A percentile compares a stretch with the other conserved stretches of the same genome.
Conservation (phyloP, 2,888 invertebrate genomes). For the Carcina quercana region DNA sequence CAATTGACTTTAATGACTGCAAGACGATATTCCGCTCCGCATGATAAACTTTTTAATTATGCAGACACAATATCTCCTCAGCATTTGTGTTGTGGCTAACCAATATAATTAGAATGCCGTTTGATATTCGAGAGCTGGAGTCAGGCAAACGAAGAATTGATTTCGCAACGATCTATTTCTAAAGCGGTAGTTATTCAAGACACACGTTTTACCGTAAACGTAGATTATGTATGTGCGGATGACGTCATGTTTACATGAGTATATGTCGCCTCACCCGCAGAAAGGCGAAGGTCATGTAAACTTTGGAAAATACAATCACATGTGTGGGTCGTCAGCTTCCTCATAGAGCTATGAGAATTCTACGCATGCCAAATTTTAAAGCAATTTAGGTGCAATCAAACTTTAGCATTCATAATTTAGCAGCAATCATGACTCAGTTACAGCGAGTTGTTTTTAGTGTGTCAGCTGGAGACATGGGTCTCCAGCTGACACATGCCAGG, state of each 20-base stretch:
- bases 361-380: too few relatives aligned
- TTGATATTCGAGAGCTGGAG: conserved; percentile 2
- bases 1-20: too few relatives aligned
- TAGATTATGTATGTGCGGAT: conserved; percentile 33
- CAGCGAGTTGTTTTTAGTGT: too few relatives aligned
- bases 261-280: conserved; percentile 35
- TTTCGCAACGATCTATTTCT: too few relatives aligned
- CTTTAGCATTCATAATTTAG: too few relatives aligned
- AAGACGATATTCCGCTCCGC: conserved; percentile 11
- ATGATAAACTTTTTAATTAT: conserved; percentile 10
- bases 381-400: too few relatives aligned
- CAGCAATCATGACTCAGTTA: too few relatives aligned
- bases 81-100: conserved; percentile 2
- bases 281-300: conserved; percentile 50
- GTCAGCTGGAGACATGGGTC: too few relatives aligned
- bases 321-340: too few relatives aligned
- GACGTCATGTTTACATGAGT: conserved; percentile 33
- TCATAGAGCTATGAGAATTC: too few relatives aligned
- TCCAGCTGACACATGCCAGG: too few relatives aligned
- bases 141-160: background rate
- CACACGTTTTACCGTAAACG: conserved; percentile 26
- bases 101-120: background rate
- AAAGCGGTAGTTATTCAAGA: too few relatives aligned
- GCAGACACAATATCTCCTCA: conserved; percentile 6
- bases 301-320: conserved; percentile 40